These are phyloP conservation scores for Distichodus sexfasciatus DNA, from an alignment of 2,797 vertebrate species.

Conservation along the genomic window DNA sequence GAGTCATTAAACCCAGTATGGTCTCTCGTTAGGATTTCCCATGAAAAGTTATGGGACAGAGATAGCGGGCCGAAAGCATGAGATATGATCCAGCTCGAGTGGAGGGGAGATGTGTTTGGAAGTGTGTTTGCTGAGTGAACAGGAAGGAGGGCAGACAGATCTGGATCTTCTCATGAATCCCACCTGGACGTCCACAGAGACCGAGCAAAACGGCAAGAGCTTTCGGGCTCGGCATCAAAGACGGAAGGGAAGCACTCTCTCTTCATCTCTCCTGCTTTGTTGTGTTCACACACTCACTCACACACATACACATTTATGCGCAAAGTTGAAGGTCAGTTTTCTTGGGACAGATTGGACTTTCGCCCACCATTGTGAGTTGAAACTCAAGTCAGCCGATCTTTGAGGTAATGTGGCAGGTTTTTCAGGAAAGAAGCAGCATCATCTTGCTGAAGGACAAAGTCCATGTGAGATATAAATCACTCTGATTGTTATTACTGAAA, in stretches of 20 bases:
- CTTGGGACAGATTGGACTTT: constrained; percentile 14
- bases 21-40: constrained; percentile 36
- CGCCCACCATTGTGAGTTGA: constrained; percentile 1
- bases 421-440: background rate
- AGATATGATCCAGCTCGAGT: constrained; percentile 18
- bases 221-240: constrained; percentile 19
- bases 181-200: constrained; percentile 37
- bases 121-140: constrained; percentile 31
- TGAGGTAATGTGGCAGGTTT: constrained; percentile 11
- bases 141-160: constrained; percentile 40
- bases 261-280: background rate
- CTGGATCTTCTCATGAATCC: constrained; percentile 27
- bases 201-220: constrained; percentile 8
- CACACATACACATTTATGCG: background rate
- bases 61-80: constrained; percentile 23
- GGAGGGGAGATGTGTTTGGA: constrained; percentile 15
- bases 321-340: constrained; percentile 39
- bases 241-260: background rate
- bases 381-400: constrained; percentile 9
- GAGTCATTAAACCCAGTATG: constrained; percentile 39
- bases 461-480: constrained; percentile 5
- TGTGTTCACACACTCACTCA: background rate
- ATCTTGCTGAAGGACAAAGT: background rate
- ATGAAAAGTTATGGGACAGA: constrained; percentile 30
- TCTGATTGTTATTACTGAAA: background rate